A percentile compares a stretch with the other conserved stretches of the same genome.
Evolutionary conservation across 2,797 vertebrate genomes (phyloP).

Genomic region (Myiotriccus ornatus): DNA sequence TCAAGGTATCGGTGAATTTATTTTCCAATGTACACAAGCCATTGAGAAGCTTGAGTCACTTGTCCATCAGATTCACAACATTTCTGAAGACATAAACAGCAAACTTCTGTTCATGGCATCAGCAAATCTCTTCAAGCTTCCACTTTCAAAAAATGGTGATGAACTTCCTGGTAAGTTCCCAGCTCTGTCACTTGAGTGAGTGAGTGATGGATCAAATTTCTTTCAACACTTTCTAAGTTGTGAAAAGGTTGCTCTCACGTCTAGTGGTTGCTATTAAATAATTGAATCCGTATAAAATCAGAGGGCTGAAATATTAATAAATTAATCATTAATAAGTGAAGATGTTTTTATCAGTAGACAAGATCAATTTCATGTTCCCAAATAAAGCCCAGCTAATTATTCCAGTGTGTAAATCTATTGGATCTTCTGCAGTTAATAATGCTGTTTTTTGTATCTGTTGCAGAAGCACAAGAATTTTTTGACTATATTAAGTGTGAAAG

Average conservation of each 20-base stretch:
- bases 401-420: not conserved
- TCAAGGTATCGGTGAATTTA: constrained; percentile 86
- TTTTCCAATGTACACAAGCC: constrained; percentile 74
- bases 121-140: constrained; percentile 85
- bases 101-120: constrained; percentile 81
- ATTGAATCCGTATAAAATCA: not conserved
- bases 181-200: not conserved
- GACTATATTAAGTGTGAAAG: constrained; percentile 81
- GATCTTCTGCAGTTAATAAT: not conserved
- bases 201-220: not conserved
- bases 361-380: not conserved
- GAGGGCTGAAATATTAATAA: not conserved
- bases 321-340: not conserved
- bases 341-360: not conserved
- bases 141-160: constrained; percentile 51
- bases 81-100: constrained; percentile 81
- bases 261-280: not conserved
- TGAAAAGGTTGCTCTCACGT: not conserved
- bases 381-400: not conserved
- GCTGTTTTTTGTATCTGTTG: not conserved
- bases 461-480: constrained; percentile 90
- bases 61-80: constrained; percentile 84
- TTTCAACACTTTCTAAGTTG: not conserved
- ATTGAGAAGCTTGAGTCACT: constrained; percentile 85
- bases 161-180: constrained; percentile 81